Evolutionary conservation across 2,888 invertebrate species (phyloP), one percentile per base, ranked within the genome.

Genomic region (Apomyelois bistriatella): DNA sequence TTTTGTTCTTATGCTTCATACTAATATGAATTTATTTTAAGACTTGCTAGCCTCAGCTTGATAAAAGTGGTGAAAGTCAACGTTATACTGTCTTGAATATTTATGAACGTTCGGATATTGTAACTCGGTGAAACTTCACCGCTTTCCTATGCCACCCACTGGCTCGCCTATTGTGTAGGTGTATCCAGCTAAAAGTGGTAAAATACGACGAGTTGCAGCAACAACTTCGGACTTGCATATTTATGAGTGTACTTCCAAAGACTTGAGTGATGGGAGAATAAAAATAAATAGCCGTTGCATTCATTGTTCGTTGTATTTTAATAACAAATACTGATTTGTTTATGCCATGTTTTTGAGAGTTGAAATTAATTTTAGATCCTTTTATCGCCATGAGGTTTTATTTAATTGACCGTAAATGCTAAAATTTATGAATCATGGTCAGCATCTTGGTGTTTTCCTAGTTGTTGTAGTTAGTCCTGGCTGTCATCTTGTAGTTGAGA

Each of bases 221-320:
- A 74, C 76, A 80, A 79, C 76, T 82, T 75, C 65, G 65, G 74
- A 73, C 76, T 80, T 82, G 85, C 82, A 84, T 83, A 85, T 85
- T 85, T 83, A 84, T 84, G 84, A 85, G 79, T 76, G 72, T 79
- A 78, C 76, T 82, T 81, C 71, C 69, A 79, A 80, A 82, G 79
- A 81, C 81, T 81, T 79, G 82, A 82, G 79, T 81, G 85, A 85
- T 79, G 79, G 75, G 70, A 71, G 77, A 85, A 81, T 79, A 82
- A 81, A 82, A 82, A 74, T 73, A 76, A 76, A 78, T 78, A 73
- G 74, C 72, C 70, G 65, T 65, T 75, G 70, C 70, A 76, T 65
- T 71, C 70, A 76, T 65, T 71, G 71, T 75, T 74, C 68, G 73
- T 66, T 71, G 67, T 71, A 70, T 61, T 74, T 68, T 62, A 64